Conservation (phyloP, 2,797 vertebrate genomes). For the Sebastes matsubarae region DNA sequence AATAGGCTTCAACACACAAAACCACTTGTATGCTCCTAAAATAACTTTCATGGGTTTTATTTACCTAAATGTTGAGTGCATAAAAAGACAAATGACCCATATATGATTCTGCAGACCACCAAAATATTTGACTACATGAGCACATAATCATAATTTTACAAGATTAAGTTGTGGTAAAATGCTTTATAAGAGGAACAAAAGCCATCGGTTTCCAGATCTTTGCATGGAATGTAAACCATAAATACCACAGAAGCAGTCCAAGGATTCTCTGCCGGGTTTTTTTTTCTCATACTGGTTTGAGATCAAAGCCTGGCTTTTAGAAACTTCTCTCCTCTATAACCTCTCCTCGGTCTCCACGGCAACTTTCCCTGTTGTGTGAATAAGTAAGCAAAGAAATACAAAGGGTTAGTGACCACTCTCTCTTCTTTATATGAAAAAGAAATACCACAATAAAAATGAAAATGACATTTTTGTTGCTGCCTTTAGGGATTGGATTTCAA, state of each 20-base stretch:
- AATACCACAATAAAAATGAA: slow-evolving; percentile 29
- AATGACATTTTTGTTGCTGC: slow-evolving; percentile 10
- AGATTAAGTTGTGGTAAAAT: not conserved
- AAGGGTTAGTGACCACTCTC: slow-evolving; percentile 9
- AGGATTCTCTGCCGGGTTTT: slow-evolving; percentile 14
- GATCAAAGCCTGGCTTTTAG: slow-evolving; percentile 34
- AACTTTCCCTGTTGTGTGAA: slow-evolving; percentile 37
- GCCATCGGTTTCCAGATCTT: not conserved
- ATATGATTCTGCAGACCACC: not conserved
- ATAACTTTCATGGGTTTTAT: not conserved
- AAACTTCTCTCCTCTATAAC: not conserved
- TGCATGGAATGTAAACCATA: slow-evolving; percentile 21
- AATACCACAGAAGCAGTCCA: slow-evolving; percentile 36
- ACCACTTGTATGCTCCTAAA: not conserved
- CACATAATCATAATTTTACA: not conserved
- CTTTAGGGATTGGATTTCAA: slow-evolving; percentile 22
- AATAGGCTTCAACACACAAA: not conserved
- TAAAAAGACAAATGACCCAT: not conserved
- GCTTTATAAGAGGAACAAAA: not conserved
- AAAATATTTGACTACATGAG: not conserved
- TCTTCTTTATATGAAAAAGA: slow-evolving; percentile 25
- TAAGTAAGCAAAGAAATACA: slow-evolving; percentile 24
- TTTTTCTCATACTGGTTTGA: slow-evolving; percentile 1
- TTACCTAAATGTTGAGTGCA: not conserved
- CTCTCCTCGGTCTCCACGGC: slow-evolving; percentile 13